These are phyloP conservation scores for Protobothrops mucrosquamatus DNA, from an alignment of 2,113 vertebrate genomes.

Conservation along the genomic window DNA sequence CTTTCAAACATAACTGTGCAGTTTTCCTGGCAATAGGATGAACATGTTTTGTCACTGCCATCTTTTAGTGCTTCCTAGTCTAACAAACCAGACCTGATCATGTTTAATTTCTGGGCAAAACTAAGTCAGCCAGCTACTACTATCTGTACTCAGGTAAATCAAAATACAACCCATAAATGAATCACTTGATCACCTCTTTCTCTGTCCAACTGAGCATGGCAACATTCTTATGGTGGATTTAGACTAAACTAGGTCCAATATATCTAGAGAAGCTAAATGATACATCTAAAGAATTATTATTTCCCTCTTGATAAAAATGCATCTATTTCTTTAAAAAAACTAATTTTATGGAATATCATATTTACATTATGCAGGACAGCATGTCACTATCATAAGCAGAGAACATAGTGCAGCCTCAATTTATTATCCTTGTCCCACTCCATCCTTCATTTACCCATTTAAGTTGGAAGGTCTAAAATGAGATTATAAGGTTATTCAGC, in stretches of 20 bases:
- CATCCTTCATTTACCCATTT: not conserved
- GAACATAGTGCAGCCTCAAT: not conserved
- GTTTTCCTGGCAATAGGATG: not conserved
- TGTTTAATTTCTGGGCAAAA: not conserved
- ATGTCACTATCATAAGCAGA: not conserved
- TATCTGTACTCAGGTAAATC: not conserved
- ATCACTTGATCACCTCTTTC: not conserved
- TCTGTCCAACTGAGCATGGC: not conserved
- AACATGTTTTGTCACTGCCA: not conserved
- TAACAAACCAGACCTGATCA: not conserved
- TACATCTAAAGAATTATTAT: not conserved
- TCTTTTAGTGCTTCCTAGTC: not conserved
- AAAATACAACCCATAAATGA: not conserved
- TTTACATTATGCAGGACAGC: not conserved
- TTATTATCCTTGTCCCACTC: not conserved
- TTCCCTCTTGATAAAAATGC: not conserved
- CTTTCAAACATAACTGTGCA: not conserved
- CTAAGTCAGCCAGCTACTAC: not conserved
- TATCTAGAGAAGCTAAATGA: not conserved
- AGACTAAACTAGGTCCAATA: not conserved
- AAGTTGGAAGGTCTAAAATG: not conserved
- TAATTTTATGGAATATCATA: not conserved
- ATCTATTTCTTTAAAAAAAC: not conserved
- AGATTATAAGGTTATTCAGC: no score
- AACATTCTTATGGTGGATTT: not conserved